Percentiles rank a stretch among this genome's conserved stretches.
Evolutionary conservation across 1,140 invertebrate genomes (phyloP).

Genomic region (Ceratina australensis): DNA sequence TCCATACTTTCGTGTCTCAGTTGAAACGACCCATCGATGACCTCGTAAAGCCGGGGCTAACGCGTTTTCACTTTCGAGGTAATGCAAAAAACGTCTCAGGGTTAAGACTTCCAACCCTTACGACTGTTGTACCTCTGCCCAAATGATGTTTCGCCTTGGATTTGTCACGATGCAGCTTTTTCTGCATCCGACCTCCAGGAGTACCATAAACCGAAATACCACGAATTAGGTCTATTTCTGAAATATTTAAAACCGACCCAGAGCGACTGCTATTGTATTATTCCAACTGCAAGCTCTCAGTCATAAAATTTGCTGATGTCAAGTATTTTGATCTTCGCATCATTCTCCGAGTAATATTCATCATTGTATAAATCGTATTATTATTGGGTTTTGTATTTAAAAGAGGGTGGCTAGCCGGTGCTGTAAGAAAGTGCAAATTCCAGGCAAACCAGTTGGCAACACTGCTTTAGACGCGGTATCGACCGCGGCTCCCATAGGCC

Average conservation of each 20-base stretch:
- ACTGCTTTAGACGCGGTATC: conserved; percentile 68
- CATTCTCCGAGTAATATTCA: no score
- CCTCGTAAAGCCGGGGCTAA: conserved; percentile 28
- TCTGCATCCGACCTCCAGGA: conserved; percentile 24
- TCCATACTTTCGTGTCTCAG: background rate
- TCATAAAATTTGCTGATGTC: no score
- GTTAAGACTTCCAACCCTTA: conserved; percentile 31
- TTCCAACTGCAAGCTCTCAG: background rate
- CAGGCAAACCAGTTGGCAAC: conserved; percentile 65
- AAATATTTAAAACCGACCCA: background rate
- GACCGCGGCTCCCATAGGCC: conserved; percentile 67
- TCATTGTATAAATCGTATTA: no score
- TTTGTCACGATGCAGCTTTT: conserved; percentile 65
- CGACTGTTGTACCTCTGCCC: conserved; percentile 56
- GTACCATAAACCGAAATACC: conserved; percentile 12
- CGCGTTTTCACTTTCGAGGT: conserved; percentile 45
- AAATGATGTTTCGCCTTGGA: conserved; percentile 68
- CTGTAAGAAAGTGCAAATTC: conserved; percentile 67
- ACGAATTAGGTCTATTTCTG: conserved; percentile 29
- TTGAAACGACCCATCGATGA: background rate
- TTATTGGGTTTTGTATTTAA: no score
- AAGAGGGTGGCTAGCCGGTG: background rate
- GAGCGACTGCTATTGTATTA: background rate
- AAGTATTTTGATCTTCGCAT: no score
- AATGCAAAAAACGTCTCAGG: conserved; percentile 53